Evolutionary conservation across 2,797 vertebrate genomes (phyloP).

Genomic region (Notamacropus eugenii): DNA sequence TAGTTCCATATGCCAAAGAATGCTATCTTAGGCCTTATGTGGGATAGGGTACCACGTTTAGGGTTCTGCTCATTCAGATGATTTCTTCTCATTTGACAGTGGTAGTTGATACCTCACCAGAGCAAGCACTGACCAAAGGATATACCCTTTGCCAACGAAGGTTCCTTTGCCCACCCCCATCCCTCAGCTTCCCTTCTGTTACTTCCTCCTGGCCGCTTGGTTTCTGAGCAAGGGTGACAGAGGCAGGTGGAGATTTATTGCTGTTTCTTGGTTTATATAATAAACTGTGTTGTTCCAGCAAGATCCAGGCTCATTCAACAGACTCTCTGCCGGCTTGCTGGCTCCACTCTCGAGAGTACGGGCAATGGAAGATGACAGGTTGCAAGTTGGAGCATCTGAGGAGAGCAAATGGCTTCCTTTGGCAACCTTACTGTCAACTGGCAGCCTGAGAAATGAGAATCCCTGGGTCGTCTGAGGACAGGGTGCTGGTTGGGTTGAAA

Average conservation of each 20-base stretch:
- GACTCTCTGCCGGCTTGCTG: conserved; percentile 55
- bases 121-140: background rate
- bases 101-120: background rate
- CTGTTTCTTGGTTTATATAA: conserved; percentile 45
- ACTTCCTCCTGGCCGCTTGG: conserved; percentile 16
- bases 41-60: background rate
- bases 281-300: conserved; percentile 57
- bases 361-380: conserved; percentile 74
- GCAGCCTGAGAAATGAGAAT: conserved; percentile 60
- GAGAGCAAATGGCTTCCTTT: conserved; percentile 74
- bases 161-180: background rate
- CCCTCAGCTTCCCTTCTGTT: background rate
- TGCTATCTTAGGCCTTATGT: background rate
- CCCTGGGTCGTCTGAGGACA: conserved; percentile 71
- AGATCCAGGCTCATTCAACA: conserved; percentile 57
- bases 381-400: conserved; percentile 74
- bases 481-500: conserved; percentile 44
- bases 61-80: background rate
- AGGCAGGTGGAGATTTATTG: conserved; percentile 62
- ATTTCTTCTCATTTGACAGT: background rate
- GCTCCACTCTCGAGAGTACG: conserved; percentile 63
- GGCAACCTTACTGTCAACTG: conserved; percentile 70
- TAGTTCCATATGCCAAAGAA: background rate
- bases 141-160: background rate
- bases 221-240: conserved; percentile 32